Evolutionary conservation across 1,140 invertebrate species (phyloP).

Genomic region (Akabosia matsudoensis): DNA sequence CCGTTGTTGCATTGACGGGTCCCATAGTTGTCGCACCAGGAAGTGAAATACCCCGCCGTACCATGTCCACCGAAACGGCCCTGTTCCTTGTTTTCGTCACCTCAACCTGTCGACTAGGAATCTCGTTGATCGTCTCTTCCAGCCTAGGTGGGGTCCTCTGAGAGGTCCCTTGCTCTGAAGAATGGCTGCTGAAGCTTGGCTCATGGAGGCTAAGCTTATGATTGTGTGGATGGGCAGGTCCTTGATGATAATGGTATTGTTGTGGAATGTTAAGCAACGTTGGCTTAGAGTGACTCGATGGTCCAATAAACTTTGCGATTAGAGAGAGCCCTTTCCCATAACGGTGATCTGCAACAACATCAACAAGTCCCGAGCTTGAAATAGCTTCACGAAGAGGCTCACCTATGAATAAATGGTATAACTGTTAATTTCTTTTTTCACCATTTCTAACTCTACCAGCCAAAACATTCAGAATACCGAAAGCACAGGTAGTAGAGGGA

Average conservation of each 20-base stretch:
- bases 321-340: slow-evolving; percentile 14
- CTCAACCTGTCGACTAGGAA: neutral
- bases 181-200: neutral
- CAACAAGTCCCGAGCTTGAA: slow-evolving; percentile 12
- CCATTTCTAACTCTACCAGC: neutral
- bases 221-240: neutral
- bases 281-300: neutral
- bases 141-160: slow-evolving; percentile 8
- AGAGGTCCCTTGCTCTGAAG: neutral
- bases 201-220: slow-evolving; percentile 1
- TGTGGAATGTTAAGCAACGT: slow-evolving; percentile 18
- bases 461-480: neutral
- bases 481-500: too few relatives aligned
- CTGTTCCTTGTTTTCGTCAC: slow-evolving; percentile 11
- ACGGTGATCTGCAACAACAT: slow-evolving; percentile 17
- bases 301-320: neutral
- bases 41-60: slow-evolving; percentile 8
- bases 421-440: too few relatives aligned
- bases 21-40: neutral
- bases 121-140: slow-evolving; percentile 5
- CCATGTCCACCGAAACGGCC: slow-evolving; percentile 12
- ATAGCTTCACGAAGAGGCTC: slow-evolving; percentile 11
- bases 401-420: neutral
- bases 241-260: slow-evolving; percentile 21
- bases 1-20: neutral